Evolutionary conservation across 1,140 invertebrate genomes (phyloP), one percentile per base, ranked within the genome.

Genomic region (Papilio xuthus): DNA sequence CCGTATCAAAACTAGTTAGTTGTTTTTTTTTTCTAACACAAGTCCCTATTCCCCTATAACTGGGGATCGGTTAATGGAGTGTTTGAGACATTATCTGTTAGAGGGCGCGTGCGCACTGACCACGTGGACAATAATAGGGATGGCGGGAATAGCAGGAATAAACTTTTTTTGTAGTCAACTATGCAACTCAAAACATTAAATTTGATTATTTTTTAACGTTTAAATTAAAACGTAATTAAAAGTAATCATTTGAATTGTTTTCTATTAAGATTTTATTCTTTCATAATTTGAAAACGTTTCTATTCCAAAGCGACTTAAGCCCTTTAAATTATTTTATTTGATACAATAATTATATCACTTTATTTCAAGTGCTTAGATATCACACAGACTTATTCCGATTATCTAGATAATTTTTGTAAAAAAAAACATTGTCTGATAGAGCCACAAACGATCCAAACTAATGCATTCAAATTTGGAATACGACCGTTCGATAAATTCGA

Each of bases 1-100:
- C 44, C 44, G 44, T 53, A 44, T 74, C 20, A 26, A 53, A 50
- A 50, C 71, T 72, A 72, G 71, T 53, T 53, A 53, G 18, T 53
- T 53, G 47, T 73, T 73, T 73, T 28, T 74, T 37, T 37, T 72
- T 50, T 74, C 44, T 74, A 74, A 74, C 32, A 7, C 32, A n/a
- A 32, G 72, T 50, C 60, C 73, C 60, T 47, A 56, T 37, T 80
- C 72, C 75, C 47, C 53, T 70, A 78, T 50, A 67, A 74, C 78
- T 81, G 69, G 70, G 50, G 74, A 78, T 78, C 79, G 72, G 75
- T 77, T 79, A 82, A 86, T 81, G 82, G 74, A 79, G 77, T 81
- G 78, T 83, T 80, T 80, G 81, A 84, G 81, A 86, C 84, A 86
- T 79, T 87, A 87, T 88, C 84, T 80, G 72, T 70, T 63, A 76